Evolutionary conservation across 1,140 invertebrate genomes (phyloP).

Genomic region (Apis dorsata): DNA sequence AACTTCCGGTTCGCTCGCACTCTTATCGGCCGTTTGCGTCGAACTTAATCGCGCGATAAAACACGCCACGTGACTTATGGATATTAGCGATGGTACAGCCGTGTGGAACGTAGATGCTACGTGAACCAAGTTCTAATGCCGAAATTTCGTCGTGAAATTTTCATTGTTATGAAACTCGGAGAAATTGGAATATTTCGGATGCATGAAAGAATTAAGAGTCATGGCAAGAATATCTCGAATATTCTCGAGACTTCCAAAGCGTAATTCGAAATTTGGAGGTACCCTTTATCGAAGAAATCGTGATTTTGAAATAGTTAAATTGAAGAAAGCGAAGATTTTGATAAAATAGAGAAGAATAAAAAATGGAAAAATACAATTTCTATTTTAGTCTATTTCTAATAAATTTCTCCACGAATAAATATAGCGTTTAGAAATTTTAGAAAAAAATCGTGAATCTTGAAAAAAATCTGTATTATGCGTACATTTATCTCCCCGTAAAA

Average conservation of each 20-base stretch:
- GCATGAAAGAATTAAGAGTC: background rate
- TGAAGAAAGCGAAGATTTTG: no score
- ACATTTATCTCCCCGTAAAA: no score
- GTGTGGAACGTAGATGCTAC: background rate
- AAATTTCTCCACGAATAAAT: no score
- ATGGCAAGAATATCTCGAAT: no score
- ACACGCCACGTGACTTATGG: slow-evolving; percentile 13
- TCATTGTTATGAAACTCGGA: background rate
- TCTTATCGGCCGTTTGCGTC: slow-evolving; percentile 54
- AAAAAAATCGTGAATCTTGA: no score
- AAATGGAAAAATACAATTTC: no score
- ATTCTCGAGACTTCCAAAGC: no score
- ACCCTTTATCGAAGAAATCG: background rate
- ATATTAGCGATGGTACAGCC: slow-evolving; percentile 4
- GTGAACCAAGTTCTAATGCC: background rate
- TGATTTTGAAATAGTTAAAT: no score
- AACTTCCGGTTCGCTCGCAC: slow-evolving; percentile 41
- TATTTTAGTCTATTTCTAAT: no score
- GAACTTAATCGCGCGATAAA: slow-evolving; percentile 56
- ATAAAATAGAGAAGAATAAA: no score
- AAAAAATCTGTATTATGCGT: no score
- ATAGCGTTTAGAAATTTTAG: no score
- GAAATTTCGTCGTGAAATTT: slow-evolving; percentile 3
- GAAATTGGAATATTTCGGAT: background rate
- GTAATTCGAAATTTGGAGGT: background rate